Percentiles rank a stretch among this genome's conserved stretches.
Conservation (phyloP, 2,113 vertebrate species). For the Thinocorus orbignyianus region DNA sequence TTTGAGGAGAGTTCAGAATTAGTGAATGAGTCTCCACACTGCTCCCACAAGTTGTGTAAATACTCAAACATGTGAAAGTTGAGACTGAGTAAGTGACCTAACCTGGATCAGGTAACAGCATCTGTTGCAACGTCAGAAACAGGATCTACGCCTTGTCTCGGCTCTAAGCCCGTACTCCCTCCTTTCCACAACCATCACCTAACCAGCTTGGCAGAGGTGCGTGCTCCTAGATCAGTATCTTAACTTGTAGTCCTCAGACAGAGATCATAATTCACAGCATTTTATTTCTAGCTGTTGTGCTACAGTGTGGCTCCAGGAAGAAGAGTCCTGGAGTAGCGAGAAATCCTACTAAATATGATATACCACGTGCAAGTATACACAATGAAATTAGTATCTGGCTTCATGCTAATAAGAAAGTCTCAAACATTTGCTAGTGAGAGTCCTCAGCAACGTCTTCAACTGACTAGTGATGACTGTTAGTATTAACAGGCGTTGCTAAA, state of each 20-base stretch:
- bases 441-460: background rate
- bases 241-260: background rate
- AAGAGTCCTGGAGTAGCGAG: background rate
- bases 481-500: background rate
- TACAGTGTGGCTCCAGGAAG: background rate
- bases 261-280: background rate
- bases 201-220: rapidly evolving
- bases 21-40: background rate
- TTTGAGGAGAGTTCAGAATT: background rate
- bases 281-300: background rate
- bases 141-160: background rate
- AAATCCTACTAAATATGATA: background rate
- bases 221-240: background rate
- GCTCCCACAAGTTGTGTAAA: background rate
- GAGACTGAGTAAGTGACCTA: background rate
- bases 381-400: rapidly evolving
- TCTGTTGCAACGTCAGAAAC: background rate
- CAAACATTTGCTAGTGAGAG: background rate
- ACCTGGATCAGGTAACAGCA: conserved; percentile 31
- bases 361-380: background rate
- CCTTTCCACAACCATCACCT: background rate
- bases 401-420: too few relatives aligned
- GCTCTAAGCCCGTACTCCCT: background rate
- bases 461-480: background rate
- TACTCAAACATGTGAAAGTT: background rate